Base-by-base conservation (phyloP, 2,797 vertebrate species). In the Malacoctenus gilli region DNA sequence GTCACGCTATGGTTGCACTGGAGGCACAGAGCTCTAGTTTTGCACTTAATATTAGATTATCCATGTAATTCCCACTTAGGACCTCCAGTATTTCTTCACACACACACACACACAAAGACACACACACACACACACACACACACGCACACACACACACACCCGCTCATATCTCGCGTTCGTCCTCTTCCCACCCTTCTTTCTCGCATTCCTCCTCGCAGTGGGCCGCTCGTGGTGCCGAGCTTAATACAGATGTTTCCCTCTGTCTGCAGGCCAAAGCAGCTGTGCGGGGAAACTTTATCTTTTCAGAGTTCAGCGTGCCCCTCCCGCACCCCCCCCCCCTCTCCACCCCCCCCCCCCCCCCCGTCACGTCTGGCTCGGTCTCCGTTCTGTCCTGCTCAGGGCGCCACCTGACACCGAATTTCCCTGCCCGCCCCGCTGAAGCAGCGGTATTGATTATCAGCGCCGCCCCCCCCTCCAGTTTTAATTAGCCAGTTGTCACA, bases 231-330 rank as follows among this genome's bases (percentile, higher is more conserved):
- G 92, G 93, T 93, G 87, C 92, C 93, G 91, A 94, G 95, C 93
- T 95, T 95, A 95, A 96, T 95, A 93, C 92, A 95, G 95, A 96
- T 96, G 94, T 95, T 95, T 94, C 93, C 90, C 89, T 88, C 89
- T 89, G 91, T 90, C 86, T 92, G 88, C 86, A 87, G 90, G 86
- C 91, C 88, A 87, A 80, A 89, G 92, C 95, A 95, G 95, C 94
- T 96, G 95, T 92, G 93, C 88, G 84, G 87, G 90, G 87, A 85
- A 86, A 93, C 93, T 93, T 87, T 94, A 94, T 94, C 92, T 92
- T 92, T 92, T 92, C 90, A 76, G 69, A 90, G 91, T 91, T 93
- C 90, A 84, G 82, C 72, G 68, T 78, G 79, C 83, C 82, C 68
- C 70, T 79, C 51, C 62, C 18, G 60, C 64, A 54, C 44, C 37